Evolutionary conservation across 2,113 vertebrate species (phyloP).

Genomic region (Oplegnathus fasciatus): DNA sequence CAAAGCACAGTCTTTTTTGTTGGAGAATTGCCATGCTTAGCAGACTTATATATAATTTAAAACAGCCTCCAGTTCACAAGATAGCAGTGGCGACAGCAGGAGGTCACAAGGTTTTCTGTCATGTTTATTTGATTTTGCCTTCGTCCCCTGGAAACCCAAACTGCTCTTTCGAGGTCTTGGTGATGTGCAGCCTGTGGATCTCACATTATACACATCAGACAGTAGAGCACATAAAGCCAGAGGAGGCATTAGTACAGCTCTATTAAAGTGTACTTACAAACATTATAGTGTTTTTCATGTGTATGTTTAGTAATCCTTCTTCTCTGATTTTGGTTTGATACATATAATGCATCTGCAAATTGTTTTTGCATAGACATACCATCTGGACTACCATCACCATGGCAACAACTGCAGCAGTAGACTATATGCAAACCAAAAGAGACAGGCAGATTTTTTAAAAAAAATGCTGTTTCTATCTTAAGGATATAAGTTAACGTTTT

Average conservation of each 20-base stretch:
- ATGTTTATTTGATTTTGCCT: slow-evolving; percentile 53
- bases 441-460: slow-evolving; percentile 15
- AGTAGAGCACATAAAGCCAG: slow-evolving; percentile 4
- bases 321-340: slow-evolving; percentile 46
- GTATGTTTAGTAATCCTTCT: background rate
- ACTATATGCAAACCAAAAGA: slow-evolving; percentile 21
- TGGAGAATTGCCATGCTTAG: background rate
- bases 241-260: slow-evolving; percentile 1
- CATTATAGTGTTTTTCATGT: slow-evolving; percentile 8
- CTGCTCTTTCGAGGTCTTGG: slow-evolving; percentile 33
- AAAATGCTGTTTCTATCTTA: background rate
- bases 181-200: slow-evolving; percentile 15
- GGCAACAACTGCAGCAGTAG: slow-evolving; percentile 61
- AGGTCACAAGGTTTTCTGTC: slow-evolving; percentile 30
- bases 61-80: slow-evolving; percentile 34
- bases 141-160: slow-evolving; percentile 48
- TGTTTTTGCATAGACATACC: slow-evolving; percentile 45
- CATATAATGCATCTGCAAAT: slow-evolving; percentile 44
- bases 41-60: slow-evolving; percentile 34
- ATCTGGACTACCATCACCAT: slow-evolving; percentile 62
- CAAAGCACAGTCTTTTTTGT: background rate
- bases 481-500: background rate
- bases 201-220: slow-evolving; percentile 19
- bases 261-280: background rate
- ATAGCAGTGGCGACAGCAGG: slow-evolving; percentile 12